Evolutionary conservation across 2,797 vertebrate genomes (phyloP).

Genomic region (Galagoides demidoff): DNA sequence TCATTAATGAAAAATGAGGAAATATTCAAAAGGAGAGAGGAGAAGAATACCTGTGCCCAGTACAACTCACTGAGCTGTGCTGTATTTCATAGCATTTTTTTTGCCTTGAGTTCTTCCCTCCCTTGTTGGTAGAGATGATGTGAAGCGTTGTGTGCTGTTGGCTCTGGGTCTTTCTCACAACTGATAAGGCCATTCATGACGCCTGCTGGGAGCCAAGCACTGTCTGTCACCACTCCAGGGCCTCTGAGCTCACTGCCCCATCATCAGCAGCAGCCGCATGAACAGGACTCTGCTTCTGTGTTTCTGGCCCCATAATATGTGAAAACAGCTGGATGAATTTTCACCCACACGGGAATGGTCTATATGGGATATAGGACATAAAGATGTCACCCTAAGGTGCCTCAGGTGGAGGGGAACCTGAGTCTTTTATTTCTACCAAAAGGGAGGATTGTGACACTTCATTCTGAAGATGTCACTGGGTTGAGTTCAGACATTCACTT

Average conservation of each 20-base stretch:
- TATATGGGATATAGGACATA: background rate
- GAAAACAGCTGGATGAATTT: constrained; percentile 55
- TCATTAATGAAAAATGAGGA: constrained; percentile 49
- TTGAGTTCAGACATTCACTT: background rate
- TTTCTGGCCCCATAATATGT: background rate
- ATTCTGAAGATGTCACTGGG: constrained; percentile 9
- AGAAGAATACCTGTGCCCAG: background rate
- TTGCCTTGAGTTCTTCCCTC: background rate
- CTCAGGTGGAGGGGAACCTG: background rate
- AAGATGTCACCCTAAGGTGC: background rate
- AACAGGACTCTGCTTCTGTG: background rate
- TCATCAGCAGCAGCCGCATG: background rate
- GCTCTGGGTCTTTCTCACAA: background rate
- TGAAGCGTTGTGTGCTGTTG: background rate
- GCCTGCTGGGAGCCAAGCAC: background rate
- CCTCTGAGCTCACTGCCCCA: background rate
- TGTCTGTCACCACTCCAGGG: background rate
- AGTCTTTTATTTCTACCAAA: background rate
- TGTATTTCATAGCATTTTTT: background rate
- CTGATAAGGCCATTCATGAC: background rate
- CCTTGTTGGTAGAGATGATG: background rate
- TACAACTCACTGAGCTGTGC: background rate
- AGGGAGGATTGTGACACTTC: background rate
- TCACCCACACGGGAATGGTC: background rate
- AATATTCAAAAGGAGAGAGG: background rate